A percentile compares a stretch with the other conserved stretches of the same genome.
Evolutionary conservation across 2,888 invertebrate genomes (phyloP).

Genomic region (Labia minor): DNA sequence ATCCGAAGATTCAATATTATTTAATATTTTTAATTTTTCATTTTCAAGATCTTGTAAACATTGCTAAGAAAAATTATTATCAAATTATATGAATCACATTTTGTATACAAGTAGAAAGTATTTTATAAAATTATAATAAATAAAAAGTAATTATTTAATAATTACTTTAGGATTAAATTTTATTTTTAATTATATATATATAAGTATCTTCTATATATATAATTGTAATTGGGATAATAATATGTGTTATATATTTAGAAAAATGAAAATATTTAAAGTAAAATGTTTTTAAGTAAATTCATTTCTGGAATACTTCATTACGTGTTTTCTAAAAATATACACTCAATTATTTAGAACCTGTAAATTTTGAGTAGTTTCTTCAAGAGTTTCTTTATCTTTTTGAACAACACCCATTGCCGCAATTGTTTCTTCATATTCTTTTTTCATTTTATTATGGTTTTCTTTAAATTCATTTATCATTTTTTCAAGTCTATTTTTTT

Average conservation of each 20-base stretch:
- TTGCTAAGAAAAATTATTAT: slow-evolving; percentile 18
- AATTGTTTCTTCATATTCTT: slow-evolving; percentile 25
- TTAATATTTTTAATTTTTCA: slow-evolving; percentile 22
- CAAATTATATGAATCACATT: too few relatives aligned
- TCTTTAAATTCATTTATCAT: slow-evolving; percentile 24
- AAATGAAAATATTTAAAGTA: too few relatives aligned
- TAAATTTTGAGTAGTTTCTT: slow-evolving; percentile 22
- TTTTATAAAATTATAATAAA: not conserved
- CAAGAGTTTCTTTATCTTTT: slow-evolving; percentile 25
- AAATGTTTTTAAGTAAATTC: too few relatives aligned
- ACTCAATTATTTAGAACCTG: slow-evolving; percentile 16
- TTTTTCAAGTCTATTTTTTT: slow-evolving; percentile 24
- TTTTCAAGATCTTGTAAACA: slow-evolving; percentile 23
- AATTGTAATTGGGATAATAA: too few relatives aligned
- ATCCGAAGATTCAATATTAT: slow-evolving; percentile 21
- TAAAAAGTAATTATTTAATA: too few relatives aligned
- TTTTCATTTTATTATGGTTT: slow-evolving; percentile 25
- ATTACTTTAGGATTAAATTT: too few relatives aligned
- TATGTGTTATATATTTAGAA: too few relatives aligned
- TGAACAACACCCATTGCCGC: slow-evolving; percentile 24
- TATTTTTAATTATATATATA: too few relatives aligned
- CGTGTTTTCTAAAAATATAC: slow-evolving; percentile 1
- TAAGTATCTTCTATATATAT: too few relatives aligned
- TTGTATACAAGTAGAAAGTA: too few relatives aligned
- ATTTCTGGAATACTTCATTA: too few relatives aligned